Conservation (phyloP, 2,113 vertebrate genomes). For the Leptobrachium ailaonicum region DNA sequence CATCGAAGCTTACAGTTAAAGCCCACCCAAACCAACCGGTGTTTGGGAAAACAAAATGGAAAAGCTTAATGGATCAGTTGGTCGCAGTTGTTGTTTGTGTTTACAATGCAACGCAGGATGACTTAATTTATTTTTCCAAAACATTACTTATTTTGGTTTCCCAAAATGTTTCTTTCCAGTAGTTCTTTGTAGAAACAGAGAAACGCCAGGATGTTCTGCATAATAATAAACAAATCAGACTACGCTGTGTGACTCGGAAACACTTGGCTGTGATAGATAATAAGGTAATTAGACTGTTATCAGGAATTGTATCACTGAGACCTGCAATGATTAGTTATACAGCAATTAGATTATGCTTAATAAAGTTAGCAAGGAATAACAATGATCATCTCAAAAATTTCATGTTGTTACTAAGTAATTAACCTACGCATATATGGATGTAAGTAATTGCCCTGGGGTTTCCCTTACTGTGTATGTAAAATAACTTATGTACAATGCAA, state of each 20-base stretch:
- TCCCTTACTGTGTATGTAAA: background rate
- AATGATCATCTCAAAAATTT: slow-evolving; percentile 9
- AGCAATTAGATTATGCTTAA: slow-evolving; percentile 12
- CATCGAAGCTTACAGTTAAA: too few relatives aligned
- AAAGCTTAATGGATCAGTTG: too few relatives aligned
- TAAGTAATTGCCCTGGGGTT: slow-evolving; percentile 9
- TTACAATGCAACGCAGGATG: too few relatives aligned
- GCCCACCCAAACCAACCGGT: too few relatives aligned
- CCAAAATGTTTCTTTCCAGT: too few relatives aligned
- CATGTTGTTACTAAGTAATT: slow-evolving; percentile 11
- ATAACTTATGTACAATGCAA: background rate
- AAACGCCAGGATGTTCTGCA: too few relatives aligned
- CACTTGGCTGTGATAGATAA: background rate
- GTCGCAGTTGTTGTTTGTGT: too few relatives aligned
- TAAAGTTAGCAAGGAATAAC: slow-evolving; percentile 9
- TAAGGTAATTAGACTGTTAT: slow-evolving; percentile 9
- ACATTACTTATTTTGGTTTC: too few relatives aligned
- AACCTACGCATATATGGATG: background rate
- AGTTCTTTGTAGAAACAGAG: too few relatives aligned
- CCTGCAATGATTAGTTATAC: slow-evolving; percentile 3
- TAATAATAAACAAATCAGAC: background rate
- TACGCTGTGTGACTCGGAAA: background rate
- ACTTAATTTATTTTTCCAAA: too few relatives aligned
- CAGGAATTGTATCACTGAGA: background rate
- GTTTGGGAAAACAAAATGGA: too few relatives aligned